Base-by-base conservation (phyloP, 2,113 vertebrate genomes). In the Felis chaus region DNA sequence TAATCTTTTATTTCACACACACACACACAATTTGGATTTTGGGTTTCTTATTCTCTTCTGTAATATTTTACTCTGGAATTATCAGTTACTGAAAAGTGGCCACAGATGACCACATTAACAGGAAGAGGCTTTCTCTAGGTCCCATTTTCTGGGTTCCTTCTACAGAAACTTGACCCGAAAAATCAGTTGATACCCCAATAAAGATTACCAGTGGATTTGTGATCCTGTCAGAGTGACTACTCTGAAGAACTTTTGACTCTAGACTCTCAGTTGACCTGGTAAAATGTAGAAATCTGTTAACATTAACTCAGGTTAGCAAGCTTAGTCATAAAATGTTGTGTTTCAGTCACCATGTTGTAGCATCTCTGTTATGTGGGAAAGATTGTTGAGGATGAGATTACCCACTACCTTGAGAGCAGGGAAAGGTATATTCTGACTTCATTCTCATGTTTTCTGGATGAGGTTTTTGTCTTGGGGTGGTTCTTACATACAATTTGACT, bases 71-170 rank as follows among this genome's bases (percentile, higher is more conserved):
- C 27, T 80, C 71, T 89, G 50, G 12, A 33, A 68, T 95, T 86
- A 79, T 66, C 55, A 66, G 53, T 90, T 91, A 79, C 55, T 96
- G 63, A 92, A 89, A 96, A 96, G 82, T 91, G 41, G 84, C 87
- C 66, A 36, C 53, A 89, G 87, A 53, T 80, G 13, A 50, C 91
- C 80, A 86, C 48, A 84, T 74, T 96, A 88, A 91, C 33, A 50
- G 71, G 86, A 87, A 45, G 63, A 36, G 23, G 73, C 79, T 95
- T 94, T 93, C 41, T 91, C 36, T 94, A 73, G 65, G 45, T 91
- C 50, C 36, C 66, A 45, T 95, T 97, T 96, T 91, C 88, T 95
- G 92, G 41, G 53, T 90, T 96, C 61, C 36, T 94, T 91, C 65
- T 55, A 86, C 16, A 80, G 86, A 82, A 86, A 85, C 39, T 66